Percentiles rank a stretch among this genome's conserved stretches.
Conservation (phyloP, 2,888 invertebrate genomes). For the Molanna angustata region DNA sequence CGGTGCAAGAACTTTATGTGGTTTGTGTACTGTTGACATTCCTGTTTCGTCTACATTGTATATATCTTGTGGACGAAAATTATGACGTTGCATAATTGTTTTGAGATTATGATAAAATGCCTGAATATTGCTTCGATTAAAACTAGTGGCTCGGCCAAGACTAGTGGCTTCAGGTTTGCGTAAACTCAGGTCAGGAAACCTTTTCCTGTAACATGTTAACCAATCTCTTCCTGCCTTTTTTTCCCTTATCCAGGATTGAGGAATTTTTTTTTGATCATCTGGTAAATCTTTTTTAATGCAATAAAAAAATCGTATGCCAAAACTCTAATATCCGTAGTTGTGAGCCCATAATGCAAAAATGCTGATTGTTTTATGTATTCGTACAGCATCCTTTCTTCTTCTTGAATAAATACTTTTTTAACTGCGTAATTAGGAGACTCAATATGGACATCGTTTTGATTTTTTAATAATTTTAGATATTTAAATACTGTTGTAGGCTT, state of each 20-base stretch:
- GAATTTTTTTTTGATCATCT: neutral
- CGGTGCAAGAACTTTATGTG: neutral
- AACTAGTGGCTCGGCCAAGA: neutral
- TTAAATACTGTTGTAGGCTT: no score
- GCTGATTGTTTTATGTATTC: no score
- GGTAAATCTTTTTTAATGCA: no score
- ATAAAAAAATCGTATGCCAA: no score
- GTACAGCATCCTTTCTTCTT: no score
- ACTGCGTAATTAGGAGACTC: no score
- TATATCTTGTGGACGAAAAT: neutral
- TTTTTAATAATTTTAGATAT: no score
- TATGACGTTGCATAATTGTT: neutral
- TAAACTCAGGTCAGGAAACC: neutral
- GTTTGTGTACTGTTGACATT: neutral
- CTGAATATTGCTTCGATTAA: neutral
- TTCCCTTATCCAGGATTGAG: neutral
- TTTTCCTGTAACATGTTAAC: neutral
- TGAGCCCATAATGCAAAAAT: no score
- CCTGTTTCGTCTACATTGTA: constrained; percentile 1
- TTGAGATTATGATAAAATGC: neutral
- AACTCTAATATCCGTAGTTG: no score
- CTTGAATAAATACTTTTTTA: no score
- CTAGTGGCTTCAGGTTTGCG: constrained; percentile 7
- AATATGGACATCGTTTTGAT: no score
- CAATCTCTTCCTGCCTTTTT: constrained; percentile 1